Conservation (phyloP, 1,140 invertebrate genomes). For the Lepidurus packardi region DNA sequence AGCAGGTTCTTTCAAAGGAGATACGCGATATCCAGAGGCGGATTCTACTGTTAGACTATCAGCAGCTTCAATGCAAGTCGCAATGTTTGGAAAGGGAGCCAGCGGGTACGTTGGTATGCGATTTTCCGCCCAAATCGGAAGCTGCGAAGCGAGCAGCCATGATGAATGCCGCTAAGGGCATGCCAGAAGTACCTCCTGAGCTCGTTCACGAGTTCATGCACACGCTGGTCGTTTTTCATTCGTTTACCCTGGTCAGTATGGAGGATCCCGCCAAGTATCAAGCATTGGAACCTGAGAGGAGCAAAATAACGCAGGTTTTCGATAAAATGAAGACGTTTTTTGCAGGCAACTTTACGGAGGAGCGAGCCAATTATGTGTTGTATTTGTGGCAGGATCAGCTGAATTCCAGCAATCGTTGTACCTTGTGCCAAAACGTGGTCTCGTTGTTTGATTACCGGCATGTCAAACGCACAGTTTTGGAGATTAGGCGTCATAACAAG, state of each 20-base stretch:
- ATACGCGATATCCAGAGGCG: too few species aligned
- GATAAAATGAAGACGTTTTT: neutral
- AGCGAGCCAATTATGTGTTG: neutral
- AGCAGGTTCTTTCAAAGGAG: too few species aligned
- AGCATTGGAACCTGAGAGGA: neutral
- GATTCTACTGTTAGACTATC: too few species aligned
- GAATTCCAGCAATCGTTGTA: neutral
- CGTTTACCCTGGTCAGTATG: neutral
- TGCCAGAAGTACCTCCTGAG: neutral
- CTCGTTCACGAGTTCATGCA: neutral
- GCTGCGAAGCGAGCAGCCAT: too few species aligned
- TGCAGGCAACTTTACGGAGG: neutral
- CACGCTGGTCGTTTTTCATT: neutral
- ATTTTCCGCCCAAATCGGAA: too few species aligned
- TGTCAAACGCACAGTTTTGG: neutral
- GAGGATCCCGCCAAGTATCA: neutral
- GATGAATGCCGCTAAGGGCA: neutral
- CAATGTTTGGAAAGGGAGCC: too few species aligned
- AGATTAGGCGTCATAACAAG: too few species aligned
- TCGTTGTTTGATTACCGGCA: neutral
- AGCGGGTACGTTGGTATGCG: too few species aligned
- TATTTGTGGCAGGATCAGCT: neutral
- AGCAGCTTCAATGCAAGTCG: too few species aligned
- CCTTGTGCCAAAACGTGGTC: neutral
- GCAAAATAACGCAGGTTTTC: neutral